Evolutionary conservation across 2,888 invertebrate genomes (phyloP), one percentile per base, ranked within the genome.

Genomic region (Idaea biselata): DNA sequence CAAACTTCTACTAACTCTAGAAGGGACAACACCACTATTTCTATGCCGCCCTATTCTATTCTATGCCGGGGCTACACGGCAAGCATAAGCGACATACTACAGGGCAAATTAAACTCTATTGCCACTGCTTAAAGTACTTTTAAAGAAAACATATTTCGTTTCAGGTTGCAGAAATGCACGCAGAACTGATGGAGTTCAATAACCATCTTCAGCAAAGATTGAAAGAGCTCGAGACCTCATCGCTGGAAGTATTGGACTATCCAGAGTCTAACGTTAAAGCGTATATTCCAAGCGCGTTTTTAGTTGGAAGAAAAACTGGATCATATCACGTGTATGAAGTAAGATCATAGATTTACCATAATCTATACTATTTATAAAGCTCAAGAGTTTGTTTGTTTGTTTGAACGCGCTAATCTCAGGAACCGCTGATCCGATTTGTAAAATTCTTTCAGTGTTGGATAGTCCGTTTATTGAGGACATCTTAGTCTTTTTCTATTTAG

Each of bases 151-250:
- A 6, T 55, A 2, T 25, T 18, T 59, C 17, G 55, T 68, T 79
- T 68, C 61, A 96, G 96, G 97, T 98, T 0, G 97, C 98, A 1
- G 97, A 98, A 89, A 98, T 98, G 98, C 98, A 98, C 79, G 97
- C 97, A 0, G 98, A 98, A 82, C 89, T 98, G 60, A 97, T 98
- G 96, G 97, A 98, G 84, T 97, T 98, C 77, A 98, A 98, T 87
- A 96, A 97, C 62, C 93, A 96, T 80, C 92, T 98, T 66, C 97
- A 97, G 79, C 93, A 94, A 71, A 93, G 95, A 58, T 86, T 98
- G 60, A 94, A 94, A 67, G 88, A 93, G 63, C 70, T 88, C 59
- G 91, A 93, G 68, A 86, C 77, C 70, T 76, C 84, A 64, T 83
- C 89, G 1, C 66, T 88, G 25, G 89, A 90, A 71, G 76, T 89